Evolutionary conservation across 1,140 invertebrate species (phyloP).

Genomic region (Orchesella cincta): DNA sequence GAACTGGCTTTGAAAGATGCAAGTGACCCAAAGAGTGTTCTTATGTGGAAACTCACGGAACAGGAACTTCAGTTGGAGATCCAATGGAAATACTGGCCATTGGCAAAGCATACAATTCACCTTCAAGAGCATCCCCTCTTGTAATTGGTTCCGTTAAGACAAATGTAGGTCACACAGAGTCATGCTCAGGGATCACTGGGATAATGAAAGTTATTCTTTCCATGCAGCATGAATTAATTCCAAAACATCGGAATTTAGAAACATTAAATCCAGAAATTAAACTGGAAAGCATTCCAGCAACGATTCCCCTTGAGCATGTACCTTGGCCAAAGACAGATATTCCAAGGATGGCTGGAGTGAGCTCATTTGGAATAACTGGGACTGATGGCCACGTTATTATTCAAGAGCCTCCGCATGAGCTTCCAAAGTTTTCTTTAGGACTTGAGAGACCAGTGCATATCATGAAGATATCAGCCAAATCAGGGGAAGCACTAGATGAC

Average conservation of each 20-base stretch:
- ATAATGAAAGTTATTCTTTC: constrained; percentile 24
- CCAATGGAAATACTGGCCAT: constrained; percentile 24
- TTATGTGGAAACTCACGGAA: constrained; percentile 29
- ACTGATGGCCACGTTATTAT: constrained; percentile 41
- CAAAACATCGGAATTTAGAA: neutral
- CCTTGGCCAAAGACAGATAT: neutral
- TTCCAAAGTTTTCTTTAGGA: neutral
- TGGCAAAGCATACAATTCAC: neutral
- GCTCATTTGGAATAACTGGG: constrained; percentile 43
- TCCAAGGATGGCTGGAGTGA: constrained; percentile 31
- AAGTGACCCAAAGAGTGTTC: neutral
- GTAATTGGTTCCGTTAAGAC: constrained; percentile 21
- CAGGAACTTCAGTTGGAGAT: constrained; percentile 16
- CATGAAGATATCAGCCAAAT: constrained; percentile 31
- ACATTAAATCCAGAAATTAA: constrained; percentile 16
- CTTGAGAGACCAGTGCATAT: constrained; percentile 12
- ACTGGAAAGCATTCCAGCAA: neutral
- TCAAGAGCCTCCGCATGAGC: constrained; percentile 27
- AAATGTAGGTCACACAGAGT: constrained; percentile 28
- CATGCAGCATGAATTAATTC: constrained; percentile 22
- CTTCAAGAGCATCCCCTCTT: neutral
- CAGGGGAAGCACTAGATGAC: constrained; percentile 26
- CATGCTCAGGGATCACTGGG: constrained; percentile 22
- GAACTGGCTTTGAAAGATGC: neutral
- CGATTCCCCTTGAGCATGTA: neutral